Evolutionary conservation across 2,113 vertebrate species (phyloP).

Genomic region (Scomber colias): DNA sequence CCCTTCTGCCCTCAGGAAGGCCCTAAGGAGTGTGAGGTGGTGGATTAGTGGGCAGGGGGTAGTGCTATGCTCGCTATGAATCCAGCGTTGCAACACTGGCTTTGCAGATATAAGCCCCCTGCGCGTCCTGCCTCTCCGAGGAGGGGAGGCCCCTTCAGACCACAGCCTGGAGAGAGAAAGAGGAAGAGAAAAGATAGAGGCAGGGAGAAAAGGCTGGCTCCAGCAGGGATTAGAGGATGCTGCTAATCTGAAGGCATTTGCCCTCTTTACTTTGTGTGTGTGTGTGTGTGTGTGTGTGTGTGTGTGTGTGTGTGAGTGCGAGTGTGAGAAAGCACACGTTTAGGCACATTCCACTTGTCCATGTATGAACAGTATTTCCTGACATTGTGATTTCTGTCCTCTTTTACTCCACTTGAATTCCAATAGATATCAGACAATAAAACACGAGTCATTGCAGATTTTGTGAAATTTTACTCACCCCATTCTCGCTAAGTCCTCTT

Average conservation of each 20-base stretch:
- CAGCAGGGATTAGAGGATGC: slow-evolving; percentile 85
- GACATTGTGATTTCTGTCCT: neutral
- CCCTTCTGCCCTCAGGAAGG: slow-evolving; percentile 68
- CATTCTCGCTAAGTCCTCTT: slow-evolving; percentile 8
- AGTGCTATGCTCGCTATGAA: slow-evolving; percentile 61
- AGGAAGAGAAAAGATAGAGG: slow-evolving; percentile 60
- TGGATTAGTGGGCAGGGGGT: slow-evolving; percentile 80
- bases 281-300: neutral
- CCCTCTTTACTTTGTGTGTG: slow-evolving; percentile 66
- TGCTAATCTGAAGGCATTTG: slow-evolving; percentile 88
- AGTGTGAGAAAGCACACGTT: neutral
- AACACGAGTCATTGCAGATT: neutral
- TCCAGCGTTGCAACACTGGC: slow-evolving; percentile 76
- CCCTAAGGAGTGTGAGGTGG: slow-evolving; percentile 69
- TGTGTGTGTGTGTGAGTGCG: neutral
- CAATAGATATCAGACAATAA: slow-evolving; percentile 3
- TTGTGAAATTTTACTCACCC: neutral
- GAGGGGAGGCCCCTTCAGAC: slow-evolving; percentile 84
- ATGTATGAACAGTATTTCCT: slow-evolving; percentile 35
- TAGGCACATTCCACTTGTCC: slow-evolving; percentile 31
- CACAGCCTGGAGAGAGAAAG: slow-evolving; percentile 76
- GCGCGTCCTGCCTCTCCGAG: slow-evolving; percentile 62
- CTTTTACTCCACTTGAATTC: too few species aligned
- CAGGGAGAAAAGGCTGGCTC: slow-evolving; percentile 68
- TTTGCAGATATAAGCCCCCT: slow-evolving; percentile 80